A percentile compares a stretch with the other conserved stretches of the same genome.
These are phyloP conservation scores for Azemiops feae DNA, from an alignment of 2,113 vertebrate species.

Conservation along the genomic window DNA sequence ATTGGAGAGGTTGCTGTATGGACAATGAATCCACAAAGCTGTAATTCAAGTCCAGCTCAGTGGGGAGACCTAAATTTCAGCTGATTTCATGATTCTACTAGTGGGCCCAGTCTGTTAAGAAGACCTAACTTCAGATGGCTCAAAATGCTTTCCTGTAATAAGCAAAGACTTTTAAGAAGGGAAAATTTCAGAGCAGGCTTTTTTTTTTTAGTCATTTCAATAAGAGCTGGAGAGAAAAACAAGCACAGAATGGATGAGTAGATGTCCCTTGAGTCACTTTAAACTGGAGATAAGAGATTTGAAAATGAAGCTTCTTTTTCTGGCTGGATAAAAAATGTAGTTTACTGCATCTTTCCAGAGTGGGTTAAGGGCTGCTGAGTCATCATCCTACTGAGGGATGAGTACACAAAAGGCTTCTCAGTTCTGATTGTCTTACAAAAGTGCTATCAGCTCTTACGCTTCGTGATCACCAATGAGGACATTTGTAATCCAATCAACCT, in stretches of 20 bases:
- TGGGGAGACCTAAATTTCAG: neutral
- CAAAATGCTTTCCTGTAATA: neutral
- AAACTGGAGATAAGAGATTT: neutral
- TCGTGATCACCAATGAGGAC: neutral
- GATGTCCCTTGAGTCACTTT: neutral
- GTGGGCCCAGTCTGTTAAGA: neutral
- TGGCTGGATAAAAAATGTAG: neutral
- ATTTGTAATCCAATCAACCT: neutral
- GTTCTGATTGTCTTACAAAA: neutral
- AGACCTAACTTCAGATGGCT: neutral
- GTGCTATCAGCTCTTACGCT: neutral
- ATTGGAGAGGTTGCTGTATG: neutral
- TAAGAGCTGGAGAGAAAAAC: neutral
- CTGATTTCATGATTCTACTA: neutral
- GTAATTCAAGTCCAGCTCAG: neutral
- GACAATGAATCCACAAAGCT: neutral
- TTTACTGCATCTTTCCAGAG: neutral
- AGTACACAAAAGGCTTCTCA: neutral
- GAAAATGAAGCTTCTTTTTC: neutral
- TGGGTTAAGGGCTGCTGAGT: neutral
- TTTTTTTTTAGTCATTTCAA: neutral
- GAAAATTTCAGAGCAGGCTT: neutral
- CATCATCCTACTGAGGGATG: neutral
- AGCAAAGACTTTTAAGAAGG: neutral
- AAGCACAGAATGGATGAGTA: neutral